Base-by-base conservation (phyloP, 2,888 invertebrate species). In the Alcis repandata region DNA sequence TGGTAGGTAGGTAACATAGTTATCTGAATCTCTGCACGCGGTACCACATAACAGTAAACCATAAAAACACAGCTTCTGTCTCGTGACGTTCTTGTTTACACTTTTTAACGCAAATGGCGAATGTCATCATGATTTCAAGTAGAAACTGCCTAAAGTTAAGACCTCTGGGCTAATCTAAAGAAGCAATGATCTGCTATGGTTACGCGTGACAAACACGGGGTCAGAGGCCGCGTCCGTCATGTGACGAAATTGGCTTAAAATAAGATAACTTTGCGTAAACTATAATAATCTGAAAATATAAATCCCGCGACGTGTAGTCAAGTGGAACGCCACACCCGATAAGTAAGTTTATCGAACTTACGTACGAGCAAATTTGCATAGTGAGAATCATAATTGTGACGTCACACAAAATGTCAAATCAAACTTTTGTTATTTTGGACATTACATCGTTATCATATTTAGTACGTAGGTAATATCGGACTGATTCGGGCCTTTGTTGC, bases 161-260 rank as follows among this genome's bases (percentile, higher is more conserved):
- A 57, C 57, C 59, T 62, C 51, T 57, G 58, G 51, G 27, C 62
- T 70, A 67, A 70, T 70, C 70, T 65, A 51, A 11, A 59, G 52
- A 45, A 65, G 54, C 63, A 58, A 45, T 48, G 48, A 57, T 60
- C 54, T 54, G 67, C 54, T 70, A 62, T 65, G 54, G 65, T 46
- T 57, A 60, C 65, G 57, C 58, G 36, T 22, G 22, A 20, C 43
- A 43, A 60, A 59, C 58, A 65, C 1, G 11, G 56, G 79, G 72
- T 74, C 79, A 71, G 70, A 71, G 71, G 73, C 77, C 77, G 73
- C 66, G 83, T 78, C 81, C 84, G 58, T 70, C 53, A 59, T 68
- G 69, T 79, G 77, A 77, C 78, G 80, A 78, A 77, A 79, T 75
- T 76, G 72, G 75, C 78, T 78, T 77, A 80, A 78, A 76, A 70